A percentile compares a stretch with the other conserved stretches of the same genome.
Evolutionary conservation across 2,888 invertebrate genomes (phyloP).

Genomic region (Drosophila prostipennis): DNA sequence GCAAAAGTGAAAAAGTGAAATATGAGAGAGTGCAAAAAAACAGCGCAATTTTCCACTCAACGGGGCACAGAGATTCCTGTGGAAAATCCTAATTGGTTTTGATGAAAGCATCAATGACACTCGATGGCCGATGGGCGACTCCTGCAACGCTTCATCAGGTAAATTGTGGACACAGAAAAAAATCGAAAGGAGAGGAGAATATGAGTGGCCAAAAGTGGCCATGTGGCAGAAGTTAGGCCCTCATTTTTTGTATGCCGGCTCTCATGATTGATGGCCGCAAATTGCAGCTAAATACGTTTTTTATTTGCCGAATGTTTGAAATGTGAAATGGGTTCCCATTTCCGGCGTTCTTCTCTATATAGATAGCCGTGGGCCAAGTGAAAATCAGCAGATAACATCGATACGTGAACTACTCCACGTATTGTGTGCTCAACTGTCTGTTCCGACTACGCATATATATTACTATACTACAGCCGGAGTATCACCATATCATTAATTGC

Average conservation of each 20-base stretch:
- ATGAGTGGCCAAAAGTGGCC: constrained; percentile 66
- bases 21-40: constrained; percentile 48
- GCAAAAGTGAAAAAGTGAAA: constrained; percentile 36
- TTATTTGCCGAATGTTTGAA: constrained; percentile 63
- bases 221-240: constrained; percentile 72
- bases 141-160: constrained; percentile 24
- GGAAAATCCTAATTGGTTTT: constrained; percentile 83
- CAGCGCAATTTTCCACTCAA: constrained; percentile 72
- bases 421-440: constrained; percentile 21
- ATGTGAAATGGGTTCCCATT: constrained; percentile 43
- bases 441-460: not conserved
- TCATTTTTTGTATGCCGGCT: constrained; percentile 47
- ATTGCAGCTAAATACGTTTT: constrained; percentile 79
- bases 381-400: constrained; percentile 40
- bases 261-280: constrained; percentile 74
- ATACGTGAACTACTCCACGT: constrained; percentile 43
- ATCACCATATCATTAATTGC: constrained; percentile 28
- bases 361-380: constrained; percentile 26
- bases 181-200: constrained; percentile 16
- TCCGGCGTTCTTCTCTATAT: constrained; percentile 34
- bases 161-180: constrained; percentile 55
- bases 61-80: constrained; percentile 61
- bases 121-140: constrained; percentile 24
- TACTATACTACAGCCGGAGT: not conserved
- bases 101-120: constrained; percentile 81